Conservation (phyloP, 2,797 vertebrate species). For the Spatula versicolor region DNA sequence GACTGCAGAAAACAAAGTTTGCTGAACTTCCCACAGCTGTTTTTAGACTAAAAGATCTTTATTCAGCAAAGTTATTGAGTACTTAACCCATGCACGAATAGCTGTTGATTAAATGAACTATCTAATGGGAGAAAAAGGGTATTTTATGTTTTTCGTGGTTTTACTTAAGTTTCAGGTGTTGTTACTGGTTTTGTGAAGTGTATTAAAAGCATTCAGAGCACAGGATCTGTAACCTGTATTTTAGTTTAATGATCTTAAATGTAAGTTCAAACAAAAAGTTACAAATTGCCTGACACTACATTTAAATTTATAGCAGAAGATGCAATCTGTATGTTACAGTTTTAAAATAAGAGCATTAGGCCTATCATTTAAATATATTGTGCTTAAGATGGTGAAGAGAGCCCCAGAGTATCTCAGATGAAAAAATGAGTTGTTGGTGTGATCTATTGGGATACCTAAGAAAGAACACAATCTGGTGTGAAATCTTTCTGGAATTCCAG, state of each 20-base stretch:
- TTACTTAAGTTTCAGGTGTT: background rate
- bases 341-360: background rate
- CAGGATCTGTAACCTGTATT: background rate
- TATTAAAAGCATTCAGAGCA: background rate
- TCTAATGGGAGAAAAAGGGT: background rate
- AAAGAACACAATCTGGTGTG: background rate
- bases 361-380: background rate
- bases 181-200: background rate
- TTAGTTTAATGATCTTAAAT: background rate
- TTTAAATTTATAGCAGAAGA: background rate
- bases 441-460: background rate
- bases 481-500: background rate
- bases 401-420: background rate
- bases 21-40: background rate
- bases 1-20: background rate
- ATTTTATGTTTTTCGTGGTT: background rate
- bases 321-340: fast-evolving
- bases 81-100: background rate
- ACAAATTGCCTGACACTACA: background rate
- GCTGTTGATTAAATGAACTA: background rate
- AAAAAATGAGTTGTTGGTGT: background rate
- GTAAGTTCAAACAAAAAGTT: background rate
- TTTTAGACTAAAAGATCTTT: background rate
- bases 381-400: background rate
- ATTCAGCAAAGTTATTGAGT: background rate